phyloP scores from a whole-genome alignment of 2,113 vertebrate genomes.

The Lophochroa leadbeateri region DNA sequence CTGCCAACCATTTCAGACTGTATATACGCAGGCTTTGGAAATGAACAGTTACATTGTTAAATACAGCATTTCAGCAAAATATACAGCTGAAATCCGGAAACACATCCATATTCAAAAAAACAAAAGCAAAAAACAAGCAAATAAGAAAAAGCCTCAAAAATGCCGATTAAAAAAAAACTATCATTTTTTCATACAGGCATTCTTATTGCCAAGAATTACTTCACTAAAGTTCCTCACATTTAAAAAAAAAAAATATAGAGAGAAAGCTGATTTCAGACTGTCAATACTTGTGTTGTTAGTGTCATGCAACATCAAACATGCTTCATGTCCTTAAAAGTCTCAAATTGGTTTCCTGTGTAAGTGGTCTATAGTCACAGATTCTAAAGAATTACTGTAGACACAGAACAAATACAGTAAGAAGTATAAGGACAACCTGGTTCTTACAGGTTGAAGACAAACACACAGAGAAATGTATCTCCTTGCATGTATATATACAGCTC shows the following conservation, averaged over 20 bases:
- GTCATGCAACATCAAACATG: background rate
- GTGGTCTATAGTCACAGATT: background rate
- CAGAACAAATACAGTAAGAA: background rate
- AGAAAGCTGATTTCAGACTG: background rate
- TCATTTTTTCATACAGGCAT: background rate
- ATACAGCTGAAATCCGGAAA: constrained; percentile 19
- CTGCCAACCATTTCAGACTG: constrained; percentile 60
- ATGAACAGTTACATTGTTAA: constrained; percentile 18
- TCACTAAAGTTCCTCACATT: background rate
- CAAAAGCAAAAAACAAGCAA: background rate
- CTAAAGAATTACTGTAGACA: background rate
- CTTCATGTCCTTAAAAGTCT: background rate
- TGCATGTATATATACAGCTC: background rate
- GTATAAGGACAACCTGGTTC: background rate
- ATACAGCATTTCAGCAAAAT: constrained; percentile 31
- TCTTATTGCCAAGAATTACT: background rate
- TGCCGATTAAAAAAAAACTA: background rate
- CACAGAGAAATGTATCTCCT: background rate
- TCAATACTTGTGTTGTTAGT: too few species aligned
- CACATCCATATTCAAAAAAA: background rate
- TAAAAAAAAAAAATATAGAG: background rate
- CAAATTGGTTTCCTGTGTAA: background rate
- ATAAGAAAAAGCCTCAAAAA: background rate
- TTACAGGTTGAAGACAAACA: background rate
- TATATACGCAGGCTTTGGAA: constrained; percentile 53